A percentile compares a stretch with the other conserved stretches of the same genome.
Evolutionary conservation across 2,888 invertebrate species (phyloP).

Genomic region (Trisateles emortualis): DNA sequence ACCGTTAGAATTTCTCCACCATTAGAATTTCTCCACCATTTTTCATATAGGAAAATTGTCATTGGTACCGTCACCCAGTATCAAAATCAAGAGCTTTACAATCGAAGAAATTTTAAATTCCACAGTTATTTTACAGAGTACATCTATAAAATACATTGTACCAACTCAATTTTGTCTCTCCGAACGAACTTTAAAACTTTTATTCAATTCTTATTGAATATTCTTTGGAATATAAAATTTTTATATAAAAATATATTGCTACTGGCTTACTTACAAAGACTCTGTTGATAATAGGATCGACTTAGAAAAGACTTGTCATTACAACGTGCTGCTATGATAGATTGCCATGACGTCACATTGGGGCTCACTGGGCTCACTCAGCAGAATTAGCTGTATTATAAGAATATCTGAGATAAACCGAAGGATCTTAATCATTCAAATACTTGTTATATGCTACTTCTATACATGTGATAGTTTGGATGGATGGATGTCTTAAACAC

Average conservation of each 20-base stretch:
- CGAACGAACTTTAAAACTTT: constrained; percentile 8
- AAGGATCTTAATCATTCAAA: too few relatives aligned
- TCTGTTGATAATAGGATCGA: constrained; percentile 42
- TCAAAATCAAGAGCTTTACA: too few relatives aligned
- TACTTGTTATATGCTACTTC: too few relatives aligned
- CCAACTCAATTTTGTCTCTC: background rate
- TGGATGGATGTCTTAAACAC: too few relatives aligned
- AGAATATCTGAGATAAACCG: background rate
- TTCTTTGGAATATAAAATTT: constrained; percentile 12
- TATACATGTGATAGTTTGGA: too few relatives aligned
- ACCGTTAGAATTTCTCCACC: too few relatives aligned
- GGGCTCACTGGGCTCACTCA: background rate
- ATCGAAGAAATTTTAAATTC: too few relatives aligned
- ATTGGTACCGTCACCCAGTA: too few relatives aligned
- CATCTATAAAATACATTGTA: constrained; percentile 7
- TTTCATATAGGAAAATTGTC: too few relatives aligned
- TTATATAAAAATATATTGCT: constrained; percentile 5
- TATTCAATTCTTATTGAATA: constrained; percentile 16
- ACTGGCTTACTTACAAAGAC: constrained; percentile 38
- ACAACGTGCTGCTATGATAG: constrained; percentile 32
- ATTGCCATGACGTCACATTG: constrained; percentile 28
- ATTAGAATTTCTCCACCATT: too few relatives aligned
- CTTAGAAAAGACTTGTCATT: constrained; percentile 44
- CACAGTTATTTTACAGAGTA: background rate
- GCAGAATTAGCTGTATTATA: background rate